These are phyloP conservation scores for Conopomorpha cramerella DNA, from an alignment of 1,140 invertebrate species.

Conservation along the genomic window DNA sequence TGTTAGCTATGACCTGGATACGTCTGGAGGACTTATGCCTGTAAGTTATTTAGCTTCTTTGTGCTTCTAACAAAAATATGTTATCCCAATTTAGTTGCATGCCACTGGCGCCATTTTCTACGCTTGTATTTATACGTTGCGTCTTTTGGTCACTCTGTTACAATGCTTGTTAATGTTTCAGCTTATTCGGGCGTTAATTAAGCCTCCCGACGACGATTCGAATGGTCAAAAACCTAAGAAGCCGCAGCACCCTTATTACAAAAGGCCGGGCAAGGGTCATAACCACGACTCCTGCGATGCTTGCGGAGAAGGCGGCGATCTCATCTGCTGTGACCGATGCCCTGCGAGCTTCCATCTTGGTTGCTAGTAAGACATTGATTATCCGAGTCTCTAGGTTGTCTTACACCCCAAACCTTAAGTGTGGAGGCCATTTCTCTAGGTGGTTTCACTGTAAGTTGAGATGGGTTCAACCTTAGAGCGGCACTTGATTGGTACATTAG, in stretches of 20 bases:
- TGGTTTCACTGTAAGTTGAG: no score
- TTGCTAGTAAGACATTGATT: slow-evolving; percentile 95
- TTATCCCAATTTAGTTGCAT: slow-evolving; percentile 3
- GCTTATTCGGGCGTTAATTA: slow-evolving; percentile 88
- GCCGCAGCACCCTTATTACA: slow-evolving; percentile 80
- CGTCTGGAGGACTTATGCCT: slow-evolving; percentile 53
- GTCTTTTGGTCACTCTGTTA: background rate
- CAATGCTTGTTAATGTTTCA: slow-evolving; percentile 33
- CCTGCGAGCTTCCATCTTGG: slow-evolving; percentile 92
- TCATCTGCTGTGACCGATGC: slow-evolving; percentile 95
- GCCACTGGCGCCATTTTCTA: slow-evolving; percentile 16
- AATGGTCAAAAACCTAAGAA: slow-evolving; percentile 67
- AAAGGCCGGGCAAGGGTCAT: slow-evolving; percentile 84
- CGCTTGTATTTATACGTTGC: slow-evolving; percentile 1
- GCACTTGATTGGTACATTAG: no score
- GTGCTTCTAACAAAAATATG: slow-evolving; percentile 4
- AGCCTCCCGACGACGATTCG: slow-evolving; percentile 80
- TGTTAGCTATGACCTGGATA: slow-evolving; percentile 50
- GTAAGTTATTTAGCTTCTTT: slow-evolving; percentile 18
- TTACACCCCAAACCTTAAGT: no score
- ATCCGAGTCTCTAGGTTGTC: no score
- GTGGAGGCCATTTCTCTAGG: no score
- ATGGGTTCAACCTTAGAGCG: no score
- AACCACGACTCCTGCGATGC: slow-evolving; percentile 93
- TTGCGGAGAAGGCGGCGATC: slow-evolving; percentile 89